Conservation (phyloP, 2,113 vertebrate species). For the Silurus meridionalis region DNA sequence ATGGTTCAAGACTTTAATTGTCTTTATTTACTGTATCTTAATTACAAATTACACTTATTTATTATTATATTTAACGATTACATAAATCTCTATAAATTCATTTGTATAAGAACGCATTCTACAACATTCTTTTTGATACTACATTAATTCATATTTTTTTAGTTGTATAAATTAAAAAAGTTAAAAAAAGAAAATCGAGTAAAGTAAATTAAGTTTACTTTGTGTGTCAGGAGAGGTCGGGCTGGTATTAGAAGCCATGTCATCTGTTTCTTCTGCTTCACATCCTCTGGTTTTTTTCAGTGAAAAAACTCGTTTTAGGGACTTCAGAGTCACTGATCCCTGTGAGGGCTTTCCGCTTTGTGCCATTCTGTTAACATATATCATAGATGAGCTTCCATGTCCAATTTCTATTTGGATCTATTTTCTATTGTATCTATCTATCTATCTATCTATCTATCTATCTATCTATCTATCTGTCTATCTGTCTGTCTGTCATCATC, state of each 20-base stretch:
- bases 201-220: constrained; percentile 20
- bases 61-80: no score
- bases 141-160: not conserved
- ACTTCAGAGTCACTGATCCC: not conserved
- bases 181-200: not conserved
- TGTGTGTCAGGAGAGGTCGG: not conserved
- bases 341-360: not conserved
- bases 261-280: not conserved
- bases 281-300: not conserved
- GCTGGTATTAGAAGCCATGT: not conserved
- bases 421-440: not conserved
- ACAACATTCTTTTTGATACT: not conserved
- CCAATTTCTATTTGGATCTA: not conserved
- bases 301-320: not conserved
- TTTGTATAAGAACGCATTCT: no score
- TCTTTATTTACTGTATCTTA: no score
- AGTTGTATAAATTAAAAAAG: no score
- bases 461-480: constrained; percentile 7
- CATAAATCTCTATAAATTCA: no score
- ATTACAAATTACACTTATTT: no score
- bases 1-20: no score
- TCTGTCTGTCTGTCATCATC: not conserved
- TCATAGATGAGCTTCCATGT: not conserved
- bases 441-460: not conserved
- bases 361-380: constrained; percentile 19